Evolutionary conservation across 2,797 vertebrate species (phyloP).

Genomic region (Pogonophryne albipinna): DNA sequence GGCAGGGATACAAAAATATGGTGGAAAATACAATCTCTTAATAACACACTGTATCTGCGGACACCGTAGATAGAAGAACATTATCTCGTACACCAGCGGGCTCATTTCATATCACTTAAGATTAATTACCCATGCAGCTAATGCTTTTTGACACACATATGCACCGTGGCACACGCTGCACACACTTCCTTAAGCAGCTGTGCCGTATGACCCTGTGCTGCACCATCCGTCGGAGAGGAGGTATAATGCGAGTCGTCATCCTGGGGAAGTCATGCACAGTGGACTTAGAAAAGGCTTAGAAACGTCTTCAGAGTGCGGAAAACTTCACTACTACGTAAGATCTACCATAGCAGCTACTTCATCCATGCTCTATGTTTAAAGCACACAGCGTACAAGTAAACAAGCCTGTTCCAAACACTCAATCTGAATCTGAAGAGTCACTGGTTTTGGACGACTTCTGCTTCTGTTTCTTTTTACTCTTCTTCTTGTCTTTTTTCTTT

Average conservation of each 20-base stretch:
- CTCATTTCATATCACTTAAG: slow-evolving; percentile 30
- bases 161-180: slow-evolving; percentile 29
- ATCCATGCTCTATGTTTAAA: slow-evolving; percentile 19
- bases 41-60: slow-evolving; percentile 46
- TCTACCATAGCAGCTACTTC: slow-evolving; percentile 17
- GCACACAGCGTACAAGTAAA: neutral
- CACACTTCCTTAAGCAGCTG: slow-evolving; percentile 28
- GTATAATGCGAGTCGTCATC: slow-evolving; percentile 42
- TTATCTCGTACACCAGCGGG: slow-evolving; percentile 38
- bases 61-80: slow-evolving; percentile 27
- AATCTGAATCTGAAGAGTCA: slow-evolving; percentile 87
- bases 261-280: slow-evolving; percentile 66
- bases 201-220: slow-evolving; percentile 34
- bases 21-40: slow-evolving; percentile 67
- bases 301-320: slow-evolving; percentile 31
- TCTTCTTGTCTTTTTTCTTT: slow-evolving; percentile 89
- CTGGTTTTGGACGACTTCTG: slow-evolving; percentile 88
- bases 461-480: slow-evolving; percentile 87
- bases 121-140: slow-evolving; percentile 46
- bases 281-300: slow-evolving; percentile 43
- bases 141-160: slow-evolving; percentile 48
- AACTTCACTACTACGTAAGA: slow-evolving; percentile 1
- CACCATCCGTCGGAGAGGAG: slow-evolving; percentile 43
- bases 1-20: slow-evolving; percentile 22
- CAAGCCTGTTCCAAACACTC: slow-evolving; percentile 48